Evolutionary conservation across 1,140 invertebrate genomes (phyloP), one percentile per base, ranked within the genome.

Genomic region (Drosophila persimilis): DNA sequence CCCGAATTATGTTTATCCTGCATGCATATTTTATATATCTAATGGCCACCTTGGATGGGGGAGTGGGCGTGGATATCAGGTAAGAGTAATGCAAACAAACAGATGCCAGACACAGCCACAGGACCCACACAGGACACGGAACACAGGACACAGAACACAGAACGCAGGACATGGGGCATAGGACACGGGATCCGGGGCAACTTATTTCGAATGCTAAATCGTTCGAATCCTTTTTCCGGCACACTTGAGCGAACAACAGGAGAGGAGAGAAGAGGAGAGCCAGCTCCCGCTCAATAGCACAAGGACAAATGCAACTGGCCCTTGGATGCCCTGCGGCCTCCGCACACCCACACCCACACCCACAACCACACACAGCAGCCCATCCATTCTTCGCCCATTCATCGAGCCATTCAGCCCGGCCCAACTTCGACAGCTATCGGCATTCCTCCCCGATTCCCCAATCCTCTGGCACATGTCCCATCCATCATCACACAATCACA

Each of bases 401-500:
- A 47, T 29, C 35, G 48, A 61, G 52, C 41, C 51, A 62, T 62
- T 50, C 64, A 45, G 75, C 75, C 35, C 11, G 31, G 9, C 31
- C 11, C 35, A 39, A 13, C 53, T 74, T 69, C 67, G 54, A 61
- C 71, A 69, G 48, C 72, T 72, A 84, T 72, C 54, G 80, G 65
- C 76, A 84, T 86, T 74, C 67, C 57, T 47, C 80, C 61, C 41
- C 46, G 35, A 24, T 31, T 24, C 15, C 43, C 20, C 9, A 26
- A 17, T 13, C 69, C 59, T 4, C 26, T 47, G 62, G 62, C 77
- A 75, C 78, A 78, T 86, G 76, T 73, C 78, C 74, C 84, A 88
- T 88, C 83, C 83, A 88, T 88, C 83, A 88, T 88, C 83, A 88
- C 83, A 88, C 83, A 88, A 88, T 88, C 83, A 88, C 84, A 88